Percentiles rank a stretch among this genome's conserved stretches.
Evolutionary conservation across 2,113 vertebrate species (phyloP).

Genomic region (Syngnathoides biaculeatus): DNA sequence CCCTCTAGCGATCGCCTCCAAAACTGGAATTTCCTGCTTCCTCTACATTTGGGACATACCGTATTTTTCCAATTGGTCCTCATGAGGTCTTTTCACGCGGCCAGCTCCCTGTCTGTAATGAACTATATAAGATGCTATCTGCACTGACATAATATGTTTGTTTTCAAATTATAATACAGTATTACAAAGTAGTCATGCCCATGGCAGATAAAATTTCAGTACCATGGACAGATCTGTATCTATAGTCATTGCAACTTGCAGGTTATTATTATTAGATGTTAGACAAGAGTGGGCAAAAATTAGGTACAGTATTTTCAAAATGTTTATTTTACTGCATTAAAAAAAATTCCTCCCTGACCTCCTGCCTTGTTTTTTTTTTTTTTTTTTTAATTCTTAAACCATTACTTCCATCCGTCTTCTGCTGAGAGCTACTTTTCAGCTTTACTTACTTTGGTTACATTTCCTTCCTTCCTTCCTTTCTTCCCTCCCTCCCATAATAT

Average conservation of each 20-base stretch:
- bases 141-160: too few relatives aligned
- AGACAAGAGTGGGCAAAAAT: neutral
- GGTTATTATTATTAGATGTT: too few relatives aligned
- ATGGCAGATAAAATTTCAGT: slow-evolving; percentile 36
- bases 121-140: neutral
- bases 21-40: neutral
- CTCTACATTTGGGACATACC: neutral
- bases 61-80: neutral
- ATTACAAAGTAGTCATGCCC: slow-evolving; percentile 1
- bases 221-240: slow-evolving; percentile 50
- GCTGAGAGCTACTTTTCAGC: too few relatives aligned
- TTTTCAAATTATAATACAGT: neutral
- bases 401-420: too few relatives aligned
- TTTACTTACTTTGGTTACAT: too few relatives aligned
- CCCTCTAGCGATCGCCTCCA: slow-evolving; percentile 21
- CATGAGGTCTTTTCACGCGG: neutral
- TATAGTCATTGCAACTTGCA: neutral
- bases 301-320: neutral
- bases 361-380: too few relatives aligned
- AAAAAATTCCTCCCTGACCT: too few relatives aligned
- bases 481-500: too few relatives aligned
- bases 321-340: neutral
- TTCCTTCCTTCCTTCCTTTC: too few relatives aligned
- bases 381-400: too few relatives aligned
- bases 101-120: neutral